These are phyloP conservation scores for Corythucha ciliata DNA, from an alignment of 2,888 invertebrate genomes.

Conservation along the genomic window DNA sequence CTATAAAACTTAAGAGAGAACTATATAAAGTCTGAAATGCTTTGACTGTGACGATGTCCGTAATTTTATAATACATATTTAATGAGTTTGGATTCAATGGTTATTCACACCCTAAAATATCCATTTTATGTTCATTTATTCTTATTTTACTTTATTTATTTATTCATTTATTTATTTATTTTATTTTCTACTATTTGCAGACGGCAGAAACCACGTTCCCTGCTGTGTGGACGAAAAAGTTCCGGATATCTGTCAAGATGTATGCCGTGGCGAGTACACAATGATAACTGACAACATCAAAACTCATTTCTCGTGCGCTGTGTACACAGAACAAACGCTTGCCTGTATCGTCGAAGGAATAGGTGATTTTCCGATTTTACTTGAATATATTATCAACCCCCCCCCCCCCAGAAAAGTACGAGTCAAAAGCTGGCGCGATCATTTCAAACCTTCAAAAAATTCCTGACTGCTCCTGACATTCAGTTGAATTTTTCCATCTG, in stretches of 20 bases:
- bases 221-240: conserved; percentile 73
- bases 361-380: conserved; percentile 41
- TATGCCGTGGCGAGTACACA: conserved; percentile 75
- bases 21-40: too few species aligned
- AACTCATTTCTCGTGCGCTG: conserved; percentile 74
- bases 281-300: conserved; percentile 73
- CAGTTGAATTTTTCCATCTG: too few species aligned
- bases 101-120: neutral
- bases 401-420: too few species aligned
- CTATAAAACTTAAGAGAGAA: too few species aligned
- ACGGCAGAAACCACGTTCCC: conserved; percentile 75
- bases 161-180: too few species aligned
- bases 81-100: neutral
- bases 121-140: neutral
- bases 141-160: too few species aligned
- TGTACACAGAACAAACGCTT: conserved; percentile 70
- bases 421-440: too few species aligned
- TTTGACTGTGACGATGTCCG: too few species aligned
- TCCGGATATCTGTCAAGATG: conserved; percentile 76
- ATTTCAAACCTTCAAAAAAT: too few species aligned
- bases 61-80: neutral
- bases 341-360: conserved; percentile 78
- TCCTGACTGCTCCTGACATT: too few species aligned
- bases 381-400: too few species aligned
- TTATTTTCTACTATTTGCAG: conserved; percentile 42